Conservation (phyloP, 2,113 vertebrate species). For the Strix aluco region DNA sequence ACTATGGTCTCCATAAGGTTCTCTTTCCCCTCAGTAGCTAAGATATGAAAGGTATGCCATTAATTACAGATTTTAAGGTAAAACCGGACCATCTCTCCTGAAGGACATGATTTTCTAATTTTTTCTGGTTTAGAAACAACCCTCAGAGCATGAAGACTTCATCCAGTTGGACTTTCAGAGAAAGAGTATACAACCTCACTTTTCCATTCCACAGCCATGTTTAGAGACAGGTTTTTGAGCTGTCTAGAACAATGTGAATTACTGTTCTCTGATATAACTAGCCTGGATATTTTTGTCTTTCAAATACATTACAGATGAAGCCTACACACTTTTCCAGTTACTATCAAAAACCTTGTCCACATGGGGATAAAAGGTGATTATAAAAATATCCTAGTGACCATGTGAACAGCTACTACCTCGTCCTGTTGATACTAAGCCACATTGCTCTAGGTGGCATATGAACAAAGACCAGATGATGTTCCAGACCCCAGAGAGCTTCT, state of each 20-base stretch:
- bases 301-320: not conserved
- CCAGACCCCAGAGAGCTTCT: not conserved
- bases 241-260: slow-evolving; percentile 6
- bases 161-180: not conserved
- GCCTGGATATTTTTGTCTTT: slow-evolving; percentile 21
- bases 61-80: slow-evolving; percentile 1
- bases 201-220: not conserved
- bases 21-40: not conserved
- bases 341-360: not conserved
- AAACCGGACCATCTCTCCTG: not conserved
- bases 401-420: not conserved
- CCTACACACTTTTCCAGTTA: slow-evolving; percentile 9
- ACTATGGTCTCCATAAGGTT: not conserved
- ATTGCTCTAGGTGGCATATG: not conserved
- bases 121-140: not conserved
- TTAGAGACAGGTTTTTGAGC: not conserved
- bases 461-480: slow-evolving; percentile 18
- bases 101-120: not conserved
- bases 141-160: not conserved
- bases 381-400: not conserved
- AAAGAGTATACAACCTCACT: not conserved
- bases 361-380: not conserved
- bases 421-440: not conserved
- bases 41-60: not conserved
- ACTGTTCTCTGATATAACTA: not conserved